phyloP scores from a whole-genome alignment of 1,140 invertebrate genomes.

The Sitodiplosis mosellana region DNA sequence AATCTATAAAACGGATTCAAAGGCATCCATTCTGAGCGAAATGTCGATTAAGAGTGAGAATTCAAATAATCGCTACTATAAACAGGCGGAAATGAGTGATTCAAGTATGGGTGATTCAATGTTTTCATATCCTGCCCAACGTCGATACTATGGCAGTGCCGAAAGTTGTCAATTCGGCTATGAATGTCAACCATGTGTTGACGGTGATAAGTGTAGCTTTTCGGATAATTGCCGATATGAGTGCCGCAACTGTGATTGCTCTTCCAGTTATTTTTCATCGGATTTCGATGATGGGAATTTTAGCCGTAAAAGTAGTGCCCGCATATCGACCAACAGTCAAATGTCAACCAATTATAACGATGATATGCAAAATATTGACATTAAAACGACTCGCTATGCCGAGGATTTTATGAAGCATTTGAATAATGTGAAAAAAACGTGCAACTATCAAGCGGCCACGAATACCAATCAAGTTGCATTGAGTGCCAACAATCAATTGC shows the following conservation, averaged over 20 bases:
- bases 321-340: neutral
- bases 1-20: conserved; percentile 23
- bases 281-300: conserved; percentile 19
- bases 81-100: conserved; percentile 13
- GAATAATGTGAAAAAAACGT: conserved; percentile 20
- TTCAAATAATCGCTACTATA: conserved; percentile 14
- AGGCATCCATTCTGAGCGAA: conserved; percentile 21
- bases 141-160: conserved; percentile 21
- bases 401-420: conserved; percentile 25
- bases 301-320: conserved; percentile 2
- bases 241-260: conserved; percentile 24
- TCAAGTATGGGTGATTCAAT: conserved; percentile 15
- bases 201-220: conserved; percentile 22
- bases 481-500: neutral
- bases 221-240: conserved; percentile 23
- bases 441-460: conserved; percentile 18
- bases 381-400: conserved; percentile 22
- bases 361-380: neutral
- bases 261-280: conserved; percentile 24
- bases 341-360: neutral
- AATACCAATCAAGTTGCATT: conserved; percentile 14
- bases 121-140: conserved; percentile 14
- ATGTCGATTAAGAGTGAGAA: conserved; percentile 19
- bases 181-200: conserved; percentile 22
- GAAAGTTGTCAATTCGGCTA: conserved; percentile 22